phyloP scores from a whole-genome alignment of 2,888 invertebrate species.

The Eupithecia inturbata region DNA sequence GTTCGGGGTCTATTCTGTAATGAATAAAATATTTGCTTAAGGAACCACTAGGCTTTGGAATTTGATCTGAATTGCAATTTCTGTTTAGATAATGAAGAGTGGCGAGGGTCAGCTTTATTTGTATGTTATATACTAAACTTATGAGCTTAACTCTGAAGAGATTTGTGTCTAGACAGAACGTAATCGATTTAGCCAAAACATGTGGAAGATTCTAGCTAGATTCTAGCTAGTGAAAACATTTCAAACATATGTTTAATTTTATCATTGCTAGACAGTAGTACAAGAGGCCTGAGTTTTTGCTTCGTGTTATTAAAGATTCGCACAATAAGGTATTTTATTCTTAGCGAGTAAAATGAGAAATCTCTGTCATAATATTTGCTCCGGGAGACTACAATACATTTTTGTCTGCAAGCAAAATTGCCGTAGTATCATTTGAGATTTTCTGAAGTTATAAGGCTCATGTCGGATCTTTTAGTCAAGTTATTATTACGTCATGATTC shows the following conservation, averaged over 20 bases:
- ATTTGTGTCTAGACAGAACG: background rate
- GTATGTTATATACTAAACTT: constrained; percentile 6
- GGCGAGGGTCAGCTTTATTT: constrained; percentile 10
- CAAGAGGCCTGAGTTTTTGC: background rate
- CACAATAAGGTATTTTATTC: constrained; percentile 12
- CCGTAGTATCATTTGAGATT: constrained; percentile 45
- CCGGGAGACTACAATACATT: constrained; percentile 43
- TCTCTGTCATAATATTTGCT: constrained; percentile 47
- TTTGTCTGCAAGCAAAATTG: constrained; percentile 52
- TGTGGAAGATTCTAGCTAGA: background rate
- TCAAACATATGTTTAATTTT: background rate
- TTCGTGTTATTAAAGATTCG: background rate
- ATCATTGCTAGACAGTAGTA: no score
- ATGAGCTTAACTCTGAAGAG: background rate
- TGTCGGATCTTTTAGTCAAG: constrained; percentile 3
- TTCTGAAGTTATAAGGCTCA: constrained; percentile 5
- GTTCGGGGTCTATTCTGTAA: constrained; percentile 45
- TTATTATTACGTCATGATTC: background rate
- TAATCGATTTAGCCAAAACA: background rate
- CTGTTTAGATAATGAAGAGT: constrained; percentile 15
- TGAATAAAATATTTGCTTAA: constrained; percentile 45
- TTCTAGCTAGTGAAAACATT: background rate
- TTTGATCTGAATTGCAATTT: constrained; percentile 35
- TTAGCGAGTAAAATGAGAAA: constrained; percentile 43
- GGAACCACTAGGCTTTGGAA: constrained; percentile 30